Evolutionary conservation across 2,797 vertebrate species (phyloP).

Genomic region (Crenichthys baileyi): DNA sequence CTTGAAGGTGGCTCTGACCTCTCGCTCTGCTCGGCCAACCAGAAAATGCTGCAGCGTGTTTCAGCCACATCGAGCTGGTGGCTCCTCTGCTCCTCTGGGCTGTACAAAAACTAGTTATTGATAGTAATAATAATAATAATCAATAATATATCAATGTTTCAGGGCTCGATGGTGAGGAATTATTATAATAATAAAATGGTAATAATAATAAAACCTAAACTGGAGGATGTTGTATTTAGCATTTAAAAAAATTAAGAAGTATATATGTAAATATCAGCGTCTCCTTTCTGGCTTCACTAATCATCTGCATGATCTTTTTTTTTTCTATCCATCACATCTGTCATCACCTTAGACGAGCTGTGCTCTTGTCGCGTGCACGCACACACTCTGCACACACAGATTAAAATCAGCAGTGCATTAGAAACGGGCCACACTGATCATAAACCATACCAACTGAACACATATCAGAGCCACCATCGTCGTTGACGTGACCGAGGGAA

Average conservation of each 20-base stretch:
- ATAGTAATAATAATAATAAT: conserved; percentile 85
- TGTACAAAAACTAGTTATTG: conserved; percentile 85
- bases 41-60: conserved; percentile 57
- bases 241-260: conserved; percentile 77
- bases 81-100: conserved; percentile 75
- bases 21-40: conserved; percentile 75
- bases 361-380: conserved; percentile 61
- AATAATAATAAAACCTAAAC: conserved; percentile 68
- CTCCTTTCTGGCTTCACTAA: conserved; percentile 78
- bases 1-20: conserved; percentile 72
- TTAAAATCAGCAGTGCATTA: conserved; percentile 43
- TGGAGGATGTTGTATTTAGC: conserved; percentile 81
- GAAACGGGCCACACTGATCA: conserved; percentile 43
- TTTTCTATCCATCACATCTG: conserved; percentile 67
- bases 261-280: conserved; percentile 87
- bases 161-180: conserved; percentile 77
- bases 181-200: conserved; percentile 56
- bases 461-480: conserved; percentile 13
- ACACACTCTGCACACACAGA: conserved; percentile 25
- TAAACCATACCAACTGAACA: conserved; percentile 48
- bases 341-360: conserved; percentile 74
- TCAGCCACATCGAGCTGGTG: conserved; percentile 53
- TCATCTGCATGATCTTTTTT: conserved; percentile 77
- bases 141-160: conserved; percentile 84
- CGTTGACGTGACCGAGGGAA: conserved; percentile 42